Base-by-base conservation (phyloP, 2,888 invertebrate species). In the Physocephala rufipes region DNA sequence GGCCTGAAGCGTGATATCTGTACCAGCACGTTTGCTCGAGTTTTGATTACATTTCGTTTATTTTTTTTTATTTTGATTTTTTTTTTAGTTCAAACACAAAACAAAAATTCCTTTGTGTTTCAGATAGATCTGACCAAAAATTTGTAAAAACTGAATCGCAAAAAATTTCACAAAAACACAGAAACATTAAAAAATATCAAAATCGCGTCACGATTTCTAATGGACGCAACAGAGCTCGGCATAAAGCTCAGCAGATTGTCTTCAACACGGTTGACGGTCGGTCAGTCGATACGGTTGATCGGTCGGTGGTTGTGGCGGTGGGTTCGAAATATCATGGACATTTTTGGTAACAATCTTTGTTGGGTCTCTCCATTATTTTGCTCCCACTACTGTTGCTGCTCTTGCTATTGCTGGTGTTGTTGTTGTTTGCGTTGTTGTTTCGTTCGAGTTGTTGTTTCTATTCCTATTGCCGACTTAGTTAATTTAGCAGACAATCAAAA, bases 21-120 rank as follows among this genome's bases (percentile, higher is more conserved):
- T 67, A 62, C 77, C 77, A 77, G 79, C 82, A 82, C 80, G 82
- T 82, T 82, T 82, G 82, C 82, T 82, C 82, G 82, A 79, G 80
- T 82, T 82, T 82, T 78, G 79, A 80, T 82, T 79, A 82, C 81
- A 79, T 78, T 80, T 80, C 80, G 78, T 81, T n/a, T 78, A 78
- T 80, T 74, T 59, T 74, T 43, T 12, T 43, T 64, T 16, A 19
- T 5, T n/a, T 2, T 24, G 15, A 2, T 1, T 26, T 21, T 26
- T 43, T 67, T 68, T 62, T 70, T 65, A 51, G 12, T 21, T 2
- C 12, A 3, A 16, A 49, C 4, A 49, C 49, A 55, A 55, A 19
- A 49, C 5, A 55, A 55, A 55, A 3, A 55, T 55, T 55, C 24
- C 24, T 24, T 55, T 55, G 53, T 67, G 55, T n/a, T 36, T 47